These are phyloP conservation scores for Gallinago nigripennis DNA, from an alignment of 2,797 vertebrate species.

Conservation along the genomic window DNA sequence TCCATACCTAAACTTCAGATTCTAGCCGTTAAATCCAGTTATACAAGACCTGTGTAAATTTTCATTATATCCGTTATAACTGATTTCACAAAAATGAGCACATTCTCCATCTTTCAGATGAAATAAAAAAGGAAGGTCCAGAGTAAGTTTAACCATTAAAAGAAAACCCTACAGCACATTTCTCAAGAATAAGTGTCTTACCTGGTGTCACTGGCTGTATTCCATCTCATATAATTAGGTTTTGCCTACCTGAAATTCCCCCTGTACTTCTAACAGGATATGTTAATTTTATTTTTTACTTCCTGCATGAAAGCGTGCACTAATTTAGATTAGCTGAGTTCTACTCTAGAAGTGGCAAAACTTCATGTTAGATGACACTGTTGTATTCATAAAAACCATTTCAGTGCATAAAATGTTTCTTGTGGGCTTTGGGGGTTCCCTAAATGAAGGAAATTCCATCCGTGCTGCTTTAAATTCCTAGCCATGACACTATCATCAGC, in stretches of 20 bases:
- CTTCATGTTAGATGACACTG: background rate
- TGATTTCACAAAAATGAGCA: constrained; percentile 36
- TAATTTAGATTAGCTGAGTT: constrained; percentile 18
- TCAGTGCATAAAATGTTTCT: background rate
- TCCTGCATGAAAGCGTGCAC: background rate
- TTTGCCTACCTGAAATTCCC: constrained; percentile 36
- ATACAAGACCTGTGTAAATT: constrained; percentile 50
- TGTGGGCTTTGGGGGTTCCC: background rate
- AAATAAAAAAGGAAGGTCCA: constrained; percentile 33
- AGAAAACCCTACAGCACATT: background rate
- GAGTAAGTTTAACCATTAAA: background rate
- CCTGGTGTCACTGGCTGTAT: background rate
- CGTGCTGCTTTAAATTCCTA: background rate
- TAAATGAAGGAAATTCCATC: constrained; percentile 1
- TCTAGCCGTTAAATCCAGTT: background rate
- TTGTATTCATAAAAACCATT: background rate
- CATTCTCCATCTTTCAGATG: constrained; percentile 19
- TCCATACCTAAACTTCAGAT: constrained; percentile 14
- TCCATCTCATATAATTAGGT: constrained; percentile 11
- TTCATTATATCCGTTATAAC: constrained; percentile 34
- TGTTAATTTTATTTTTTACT: constrained; percentile 33
- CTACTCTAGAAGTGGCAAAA: background rate
- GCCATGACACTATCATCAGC: background rate
- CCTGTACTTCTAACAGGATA: background rate
- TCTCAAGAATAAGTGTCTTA: background rate